A percentile compares a stretch with the other conserved stretches of the same genome.
Conservation (phyloP, 2,888 invertebrate species). For the Scaptomyza cyrtandrae region DNA sequence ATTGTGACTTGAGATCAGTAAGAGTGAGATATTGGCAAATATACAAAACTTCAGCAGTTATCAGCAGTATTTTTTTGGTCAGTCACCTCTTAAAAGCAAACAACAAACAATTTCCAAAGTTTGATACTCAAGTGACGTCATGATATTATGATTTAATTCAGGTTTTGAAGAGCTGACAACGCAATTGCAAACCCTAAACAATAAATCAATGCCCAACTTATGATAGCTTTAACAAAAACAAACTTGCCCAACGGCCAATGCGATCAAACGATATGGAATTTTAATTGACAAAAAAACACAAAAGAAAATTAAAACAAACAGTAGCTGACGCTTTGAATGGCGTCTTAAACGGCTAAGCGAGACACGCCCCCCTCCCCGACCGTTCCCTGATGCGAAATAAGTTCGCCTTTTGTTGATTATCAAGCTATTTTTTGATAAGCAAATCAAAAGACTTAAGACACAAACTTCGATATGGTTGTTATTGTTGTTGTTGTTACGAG, state of each 20-base stretch:
- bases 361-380: slow-evolving; percentile 15
- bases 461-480: slow-evolving; percentile 42
- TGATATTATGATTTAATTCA: slow-evolving; percentile 13
- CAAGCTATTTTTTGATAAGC: slow-evolving; percentile 3
- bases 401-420: too few relatives aligned
- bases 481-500: slow-evolving; percentile 14
- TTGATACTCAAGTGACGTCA: slow-evolving; percentile 29
- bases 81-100: slow-evolving; percentile 29
- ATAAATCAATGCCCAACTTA: slow-evolving; percentile 33
- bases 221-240: slow-evolving; percentile 22
- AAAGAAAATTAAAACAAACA: not conserved
- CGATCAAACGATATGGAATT: slow-evolving; percentile 7
- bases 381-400: too few relatives aligned
- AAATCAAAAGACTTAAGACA: slow-evolving; percentile 72
- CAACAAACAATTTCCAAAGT: not conserved
- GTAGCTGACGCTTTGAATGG: slow-evolving; percentile 10
- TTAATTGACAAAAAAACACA: slow-evolving; percentile 8
- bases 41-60: too few relatives aligned
- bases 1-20: not conserved
- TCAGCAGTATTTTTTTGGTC: slow-evolving; percentile 21
- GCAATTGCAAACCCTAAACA: slow-evolving; percentile 31
- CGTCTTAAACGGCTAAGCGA: not conserved
- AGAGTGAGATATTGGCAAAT: not conserved
- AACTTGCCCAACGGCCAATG: slow-evolving; percentile 36
- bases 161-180: slow-evolving; percentile 34